Evolutionary conservation across 2,797 vertebrate genomes (phyloP).

Genomic region (Peromyscus attwateri): DNA sequence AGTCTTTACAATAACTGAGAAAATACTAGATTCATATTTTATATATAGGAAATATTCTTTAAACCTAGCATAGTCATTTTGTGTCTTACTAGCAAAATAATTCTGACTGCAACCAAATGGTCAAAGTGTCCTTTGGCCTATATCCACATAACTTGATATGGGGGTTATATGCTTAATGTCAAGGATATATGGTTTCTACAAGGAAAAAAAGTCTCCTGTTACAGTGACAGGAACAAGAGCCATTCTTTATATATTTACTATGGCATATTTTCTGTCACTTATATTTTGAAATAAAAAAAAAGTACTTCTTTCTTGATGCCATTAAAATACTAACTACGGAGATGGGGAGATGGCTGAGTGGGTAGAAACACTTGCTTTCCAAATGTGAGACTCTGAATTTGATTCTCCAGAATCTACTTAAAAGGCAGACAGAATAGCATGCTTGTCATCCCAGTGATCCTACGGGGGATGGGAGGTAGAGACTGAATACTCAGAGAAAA

Average conservation of each 20-base stretch:
- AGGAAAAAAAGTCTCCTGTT: not conserved
- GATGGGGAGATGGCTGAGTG: not conserved
- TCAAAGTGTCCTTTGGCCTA: not conserved
- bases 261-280: not conserved
- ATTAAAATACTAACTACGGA: not conserved
- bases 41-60: not conserved
- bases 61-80: not conserved
- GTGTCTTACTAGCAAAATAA: not conserved
- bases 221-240: not conserved
- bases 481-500: not conserved
- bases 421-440: not conserved
- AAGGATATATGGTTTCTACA: not conserved
- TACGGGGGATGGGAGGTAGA: not conserved
- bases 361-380: not conserved
- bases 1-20: not conserved
- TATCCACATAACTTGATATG: not conserved
- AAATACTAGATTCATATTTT: not conserved
- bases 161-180: not conserved
- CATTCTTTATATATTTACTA: not conserved
- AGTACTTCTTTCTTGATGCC: not conserved
- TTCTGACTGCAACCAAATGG: not conserved
- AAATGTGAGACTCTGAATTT: not conserved
- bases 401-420: not conserved
- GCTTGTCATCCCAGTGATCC: not conserved
- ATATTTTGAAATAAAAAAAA: not conserved